A percentile compares a stretch with the other conserved stretches of the same genome.
These are phyloP conservation scores for Ameiurus melas DNA, from an alignment of 2,113 vertebrate species.

Conservation along the genomic window DNA sequence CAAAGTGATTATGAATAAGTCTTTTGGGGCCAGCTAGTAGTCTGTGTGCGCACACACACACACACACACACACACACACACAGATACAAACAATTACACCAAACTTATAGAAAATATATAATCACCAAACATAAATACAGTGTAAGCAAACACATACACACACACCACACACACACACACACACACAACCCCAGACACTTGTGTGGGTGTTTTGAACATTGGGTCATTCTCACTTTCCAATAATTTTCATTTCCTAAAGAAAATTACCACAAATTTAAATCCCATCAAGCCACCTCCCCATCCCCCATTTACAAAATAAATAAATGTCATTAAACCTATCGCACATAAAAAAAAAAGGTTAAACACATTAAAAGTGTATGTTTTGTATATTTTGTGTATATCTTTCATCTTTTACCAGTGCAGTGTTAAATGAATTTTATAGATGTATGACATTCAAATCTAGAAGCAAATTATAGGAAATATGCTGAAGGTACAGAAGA, in stretches of 20 bases:
- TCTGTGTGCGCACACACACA: slow-evolving; percentile 21
- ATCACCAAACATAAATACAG: not conserved
- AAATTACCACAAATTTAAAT: not conserved
- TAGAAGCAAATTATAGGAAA: not conserved
- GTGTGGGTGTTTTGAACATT: not conserved
- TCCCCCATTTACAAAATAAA: too few species aligned
- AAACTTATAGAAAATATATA: slow-evolving; percentile 26
- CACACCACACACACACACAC: not conserved
- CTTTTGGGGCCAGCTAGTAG: slow-evolving; percentile 69
- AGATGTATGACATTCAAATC: not conserved
- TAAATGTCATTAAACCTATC: too few species aligned
- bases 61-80: not conserved
- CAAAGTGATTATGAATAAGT: slow-evolving; percentile 68
- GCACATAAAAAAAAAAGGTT: too few species aligned
- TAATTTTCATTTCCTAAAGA: not conserved
- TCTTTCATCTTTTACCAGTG: not conserved
- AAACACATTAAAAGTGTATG: not conserved
- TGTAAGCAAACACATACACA: not conserved
- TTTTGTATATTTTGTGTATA: not conserved
- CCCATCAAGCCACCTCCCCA: too few species aligned
- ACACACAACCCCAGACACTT: not conserved
- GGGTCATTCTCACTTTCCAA: not conserved
- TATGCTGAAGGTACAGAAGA: not conserved
- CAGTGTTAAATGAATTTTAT: not conserved
- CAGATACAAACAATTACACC: slow-evolving; percentile 28